Evolutionary conservation across 2,113 vertebrate species (phyloP), one percentile per base, ranked within the genome.

Genomic region (Alces alces): DNA sequence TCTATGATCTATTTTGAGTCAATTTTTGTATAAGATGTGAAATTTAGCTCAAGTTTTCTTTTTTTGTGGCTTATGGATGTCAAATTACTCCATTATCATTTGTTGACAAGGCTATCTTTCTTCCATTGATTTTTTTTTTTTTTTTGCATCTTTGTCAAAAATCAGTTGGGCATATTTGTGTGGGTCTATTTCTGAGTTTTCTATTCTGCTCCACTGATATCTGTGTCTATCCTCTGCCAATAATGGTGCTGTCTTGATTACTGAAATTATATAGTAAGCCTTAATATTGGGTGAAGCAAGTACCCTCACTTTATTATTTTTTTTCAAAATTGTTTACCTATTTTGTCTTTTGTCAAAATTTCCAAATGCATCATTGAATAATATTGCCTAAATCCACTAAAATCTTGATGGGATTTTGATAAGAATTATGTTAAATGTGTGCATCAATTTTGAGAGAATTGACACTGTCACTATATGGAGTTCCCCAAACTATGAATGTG

Each of bases 311-410:
- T 94, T 78, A 76, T 89, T 83, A n/a, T 80, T 76, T 28, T 86
- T 96, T 95, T 85, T 73, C 30, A 95, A 60, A 94, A 95, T 43
- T 80, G 4, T 55, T 88, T 73, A 95, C 70, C 55, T 91, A 64
- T 82, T 54, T n/a, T 84, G 33, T 58, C 27, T 55, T 93, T 93
- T 93, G 16, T 93, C 45, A 45, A 45, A 45, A 66, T 95, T 95
- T 86, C 30, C 25, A 94, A 86, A 89, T 55, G n/a, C 43, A 55
- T 78, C 73, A 2, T 52, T 89, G 39, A 92, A 83, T 73, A 88
- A 52, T 78, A 60, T 82, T 76, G 43, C 25, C 7, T 66, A 78
- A 64, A 52, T 27, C 30, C 28, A 50, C 30, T 93, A 57, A 88
- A 64, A 21, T 64, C n/a, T 89, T 96, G 28, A 4, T 83, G 33